Evolutionary conservation across 2,113 vertebrate species (phyloP).

Genomic region (Ictalurus punctatus): DNA sequence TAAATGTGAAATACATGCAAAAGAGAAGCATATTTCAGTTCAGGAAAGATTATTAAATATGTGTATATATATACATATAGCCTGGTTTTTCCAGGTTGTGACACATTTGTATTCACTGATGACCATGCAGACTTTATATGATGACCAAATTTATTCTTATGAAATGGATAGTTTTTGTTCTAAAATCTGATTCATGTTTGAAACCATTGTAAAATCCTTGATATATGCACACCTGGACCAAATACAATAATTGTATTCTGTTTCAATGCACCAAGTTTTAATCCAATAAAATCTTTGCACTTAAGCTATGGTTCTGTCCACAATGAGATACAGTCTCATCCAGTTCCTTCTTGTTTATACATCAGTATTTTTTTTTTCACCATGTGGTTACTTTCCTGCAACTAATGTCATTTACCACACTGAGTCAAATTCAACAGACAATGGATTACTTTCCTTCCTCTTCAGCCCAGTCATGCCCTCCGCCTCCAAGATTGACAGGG

Average conservation of each 20-base stretch:
- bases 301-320: too few species aligned
- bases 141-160: background rate
- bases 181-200: background rate
- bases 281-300: background rate
- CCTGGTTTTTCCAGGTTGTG: too few species aligned
- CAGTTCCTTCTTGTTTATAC: background rate
- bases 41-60: too few species aligned
- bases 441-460: background rate
- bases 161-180: background rate
- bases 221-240: background rate
- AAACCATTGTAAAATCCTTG: background rate
- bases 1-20: too few species aligned
- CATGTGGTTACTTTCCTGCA: background rate
- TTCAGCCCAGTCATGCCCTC: conserved; percentile 86
- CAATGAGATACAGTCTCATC: background rate
- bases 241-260: background rate
- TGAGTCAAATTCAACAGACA: background rate
- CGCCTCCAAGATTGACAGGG: conserved; percentile 84
- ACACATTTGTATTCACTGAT: too few species aligned
- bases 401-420: background rate
- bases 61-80: too few species aligned
- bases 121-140: too few species aligned
- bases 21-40: too few species aligned
- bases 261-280: background rate
- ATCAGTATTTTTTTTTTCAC: background rate